These are phyloP conservation scores for Sinocyclocheilus anophthalmus DNA, from an alignment of 2,113 vertebrate genomes.

Conservation along the genomic window DNA sequence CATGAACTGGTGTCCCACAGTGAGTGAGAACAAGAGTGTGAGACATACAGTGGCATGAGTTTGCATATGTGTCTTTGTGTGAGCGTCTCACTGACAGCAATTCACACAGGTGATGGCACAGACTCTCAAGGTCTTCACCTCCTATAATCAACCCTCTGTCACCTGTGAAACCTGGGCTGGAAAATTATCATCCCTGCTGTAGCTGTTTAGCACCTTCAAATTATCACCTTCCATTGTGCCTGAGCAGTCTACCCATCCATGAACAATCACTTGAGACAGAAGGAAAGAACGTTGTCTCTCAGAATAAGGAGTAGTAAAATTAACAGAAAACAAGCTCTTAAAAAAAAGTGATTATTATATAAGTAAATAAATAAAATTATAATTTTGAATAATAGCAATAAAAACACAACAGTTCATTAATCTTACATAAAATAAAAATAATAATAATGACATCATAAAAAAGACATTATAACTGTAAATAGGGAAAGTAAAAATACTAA, in stretches of 20 bases:
- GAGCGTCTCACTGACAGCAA: slow-evolving; percentile 61
- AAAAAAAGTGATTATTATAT: not conserved
- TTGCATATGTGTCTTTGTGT: slow-evolving; percentile 62
- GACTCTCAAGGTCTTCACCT: slow-evolving; percentile 85
- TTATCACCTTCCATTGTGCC: slow-evolving; percentile 92
- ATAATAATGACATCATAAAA: not conserved
- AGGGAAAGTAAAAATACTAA: not conserved
- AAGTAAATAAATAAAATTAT: not conserved
- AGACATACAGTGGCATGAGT: slow-evolving; percentile 1
- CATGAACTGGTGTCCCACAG: not conserved
- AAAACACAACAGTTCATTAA: not conserved
- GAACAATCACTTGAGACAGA: slow-evolving; percentile 19
- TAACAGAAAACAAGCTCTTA: not conserved
- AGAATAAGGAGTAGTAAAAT: not conserved
- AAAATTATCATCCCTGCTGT: slow-evolving; percentile 86
- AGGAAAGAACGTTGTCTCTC: not conserved
- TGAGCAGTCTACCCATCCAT: slow-evolving; percentile 63
- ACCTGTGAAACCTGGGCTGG: slow-evolving; percentile 91
- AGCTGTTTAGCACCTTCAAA: slow-evolving; percentile 93
- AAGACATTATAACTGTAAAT: not conserved
- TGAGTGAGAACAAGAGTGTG: not conserved
- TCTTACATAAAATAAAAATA: no score
- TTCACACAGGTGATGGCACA: slow-evolving; percentile 85
- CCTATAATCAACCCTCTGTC: slow-evolving; percentile 84
- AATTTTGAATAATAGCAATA: not conserved